A percentile compares a stretch with the other conserved stretches of the same genome.
Evolutionary conservation across 2,113 vertebrate genomes (phyloP).

Genomic region (Isurus oxyrinchus): DNA sequence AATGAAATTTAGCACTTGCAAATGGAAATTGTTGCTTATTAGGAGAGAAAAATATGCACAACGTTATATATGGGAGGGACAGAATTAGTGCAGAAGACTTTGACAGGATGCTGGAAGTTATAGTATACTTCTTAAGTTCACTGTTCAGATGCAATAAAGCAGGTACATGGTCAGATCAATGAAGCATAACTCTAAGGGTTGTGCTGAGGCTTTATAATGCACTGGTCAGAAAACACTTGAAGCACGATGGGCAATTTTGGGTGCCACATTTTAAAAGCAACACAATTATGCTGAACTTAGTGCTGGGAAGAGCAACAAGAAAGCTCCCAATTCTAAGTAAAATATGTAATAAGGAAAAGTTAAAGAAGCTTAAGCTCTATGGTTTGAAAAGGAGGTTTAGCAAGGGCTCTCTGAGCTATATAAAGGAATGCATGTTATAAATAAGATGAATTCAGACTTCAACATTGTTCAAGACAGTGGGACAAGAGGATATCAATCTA

Average conservation of each 20-base stretch:
- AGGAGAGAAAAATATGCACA: background rate
- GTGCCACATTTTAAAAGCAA: constrained; percentile 11
- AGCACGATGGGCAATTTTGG: background rate
- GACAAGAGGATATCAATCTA: background rate
- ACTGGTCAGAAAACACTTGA: background rate
- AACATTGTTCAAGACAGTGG: background rate
- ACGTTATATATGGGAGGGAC: background rate
- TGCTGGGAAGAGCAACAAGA: background rate
- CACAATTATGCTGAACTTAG: background rate
- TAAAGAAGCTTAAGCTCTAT: background rate
- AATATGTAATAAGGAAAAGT: background rate
- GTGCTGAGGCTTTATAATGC: background rate
- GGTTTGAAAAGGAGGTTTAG: background rate
- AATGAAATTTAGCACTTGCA: background rate
- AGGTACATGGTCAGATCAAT: background rate
- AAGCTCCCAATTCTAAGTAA: background rate
- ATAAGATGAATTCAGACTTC: background rate
- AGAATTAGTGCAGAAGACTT: background rate
- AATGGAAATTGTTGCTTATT: background rate
- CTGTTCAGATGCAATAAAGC: background rate
- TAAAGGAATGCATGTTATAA: background rate
- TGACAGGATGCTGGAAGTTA: background rate
- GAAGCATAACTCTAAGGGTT: background rate
- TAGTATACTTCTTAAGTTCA: background rate
- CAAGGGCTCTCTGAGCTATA: background rate